phyloP scores from a whole-genome alignment of 2,113 vertebrate genomes.

The Corythaixoides concolor region DNA sequence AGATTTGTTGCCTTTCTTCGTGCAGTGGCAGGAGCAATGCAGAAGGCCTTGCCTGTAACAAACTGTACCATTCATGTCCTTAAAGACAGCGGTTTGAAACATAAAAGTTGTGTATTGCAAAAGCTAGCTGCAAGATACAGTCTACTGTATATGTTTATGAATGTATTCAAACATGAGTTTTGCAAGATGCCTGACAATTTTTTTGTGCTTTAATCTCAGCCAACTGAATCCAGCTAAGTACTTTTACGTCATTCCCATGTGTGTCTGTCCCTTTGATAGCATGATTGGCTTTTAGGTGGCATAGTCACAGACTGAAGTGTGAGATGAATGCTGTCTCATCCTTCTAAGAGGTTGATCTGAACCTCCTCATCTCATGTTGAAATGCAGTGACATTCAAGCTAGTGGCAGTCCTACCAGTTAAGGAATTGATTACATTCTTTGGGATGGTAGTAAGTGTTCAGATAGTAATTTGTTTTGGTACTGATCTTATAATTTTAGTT shows the following conservation, averaged over 20 bases:
- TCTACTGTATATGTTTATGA: neutral
- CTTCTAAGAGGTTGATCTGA: neutral
- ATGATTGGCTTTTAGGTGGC: neutral
- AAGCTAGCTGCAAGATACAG: neutral
- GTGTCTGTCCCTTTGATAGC: neutral
- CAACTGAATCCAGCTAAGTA: neutral
- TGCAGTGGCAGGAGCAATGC: neutral
- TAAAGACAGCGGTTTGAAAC: neutral
- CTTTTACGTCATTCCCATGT: neutral
- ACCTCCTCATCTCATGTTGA: neutral
- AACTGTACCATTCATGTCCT: neutral
- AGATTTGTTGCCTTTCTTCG: neutral
- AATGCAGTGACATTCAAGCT: neutral
- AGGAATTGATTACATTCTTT: neutral
- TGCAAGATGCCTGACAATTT: neutral
- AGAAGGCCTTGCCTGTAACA: neutral
- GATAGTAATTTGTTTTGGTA: neutral
- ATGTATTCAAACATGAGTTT: neutral
- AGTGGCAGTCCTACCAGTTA: neutral
- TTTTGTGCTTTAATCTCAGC: neutral
- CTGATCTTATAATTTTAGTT: neutral
- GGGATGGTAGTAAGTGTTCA: neutral
- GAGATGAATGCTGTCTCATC: neutral
- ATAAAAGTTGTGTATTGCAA: neutral
- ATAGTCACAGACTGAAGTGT: neutral